A percentile compares a stretch with the other conserved stretches of the same genome.
phyloP scores from a whole-genome alignment of 2,888 invertebrate species.

The Hydrotaea cyrtoneurina region DNA sequence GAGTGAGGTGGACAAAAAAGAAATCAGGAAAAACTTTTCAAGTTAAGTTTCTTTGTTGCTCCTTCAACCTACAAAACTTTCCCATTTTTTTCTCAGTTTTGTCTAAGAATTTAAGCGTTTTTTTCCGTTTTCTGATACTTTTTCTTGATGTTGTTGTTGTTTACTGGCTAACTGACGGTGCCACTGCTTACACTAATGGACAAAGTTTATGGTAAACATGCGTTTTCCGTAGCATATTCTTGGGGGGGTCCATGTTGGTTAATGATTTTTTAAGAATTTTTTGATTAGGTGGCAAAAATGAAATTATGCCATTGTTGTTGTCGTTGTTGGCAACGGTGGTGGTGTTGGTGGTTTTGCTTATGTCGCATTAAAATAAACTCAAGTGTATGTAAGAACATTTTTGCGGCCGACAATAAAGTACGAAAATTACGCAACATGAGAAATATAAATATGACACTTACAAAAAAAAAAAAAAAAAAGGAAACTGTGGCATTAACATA shows the following conservation, averaged over 20 bases:
- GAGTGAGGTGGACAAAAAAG: not conserved
- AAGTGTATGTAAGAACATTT: not conserved
- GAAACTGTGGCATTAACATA: no score
- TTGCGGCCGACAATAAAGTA: not conserved
- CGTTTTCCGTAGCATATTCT: slow-evolving; percentile 5
- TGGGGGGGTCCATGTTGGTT: slow-evolving; percentile 5
- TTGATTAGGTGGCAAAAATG: slow-evolving; percentile 48
- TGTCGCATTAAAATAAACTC: no score
- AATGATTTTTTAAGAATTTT: slow-evolving; percentile 52
- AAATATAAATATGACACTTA: not conserved
- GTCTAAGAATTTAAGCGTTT: slow-evolving; percentile 10
- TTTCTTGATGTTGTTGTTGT: no score
- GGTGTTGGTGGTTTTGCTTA: not conserved
- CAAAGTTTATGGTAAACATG: slow-evolving; percentile 44
- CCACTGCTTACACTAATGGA: slow-evolving; percentile 36
- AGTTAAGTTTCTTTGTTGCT: not conserved
- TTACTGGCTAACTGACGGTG: not conserved
- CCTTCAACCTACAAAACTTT: not conserved
- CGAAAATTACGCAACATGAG: no score
- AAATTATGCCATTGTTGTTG: not conserved
- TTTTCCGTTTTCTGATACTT: no score
- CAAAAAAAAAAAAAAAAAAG: no score
- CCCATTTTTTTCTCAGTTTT: slow-evolving; percentile 19
- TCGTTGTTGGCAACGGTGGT: not conserved
- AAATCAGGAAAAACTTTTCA: not conserved